Evolutionary conservation across 1,140 invertebrate genomes (phyloP).

Genomic region (Fragariocoptes setiger): DNA sequence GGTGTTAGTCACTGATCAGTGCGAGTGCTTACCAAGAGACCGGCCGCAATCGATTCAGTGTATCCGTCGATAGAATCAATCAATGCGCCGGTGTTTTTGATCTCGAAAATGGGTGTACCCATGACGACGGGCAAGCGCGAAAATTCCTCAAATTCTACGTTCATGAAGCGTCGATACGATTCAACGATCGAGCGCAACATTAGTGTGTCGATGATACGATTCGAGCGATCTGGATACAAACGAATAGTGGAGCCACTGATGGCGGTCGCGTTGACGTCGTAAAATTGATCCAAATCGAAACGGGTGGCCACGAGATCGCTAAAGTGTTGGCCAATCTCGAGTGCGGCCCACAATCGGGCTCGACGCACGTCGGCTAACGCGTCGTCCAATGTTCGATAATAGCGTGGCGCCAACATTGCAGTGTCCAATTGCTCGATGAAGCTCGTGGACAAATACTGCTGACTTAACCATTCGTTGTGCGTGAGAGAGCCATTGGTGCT

Average conservation of each 20-base stretch:
- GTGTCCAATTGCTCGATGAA: too few species aligned
- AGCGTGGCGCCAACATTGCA: neutral
- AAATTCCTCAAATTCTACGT: neutral
- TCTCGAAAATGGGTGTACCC: neutral
- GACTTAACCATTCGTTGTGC: neutral
- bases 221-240: neutral
- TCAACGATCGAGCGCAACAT: neutral
- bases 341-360: constrained; percentile 1
- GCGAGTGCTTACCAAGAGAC: too few species aligned
- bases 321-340: constrained; percentile 7
- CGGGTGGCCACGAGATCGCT: constrained; percentile 4
- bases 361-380: neutral
- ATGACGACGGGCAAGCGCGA: neutral
- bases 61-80: neutral
- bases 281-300: neutral
- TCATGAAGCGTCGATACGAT: neutral
- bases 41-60: neutral
- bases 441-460: neutral
- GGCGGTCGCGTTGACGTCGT: neutral
- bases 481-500: neutral
- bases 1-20: too few species aligned
- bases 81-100: neutral
- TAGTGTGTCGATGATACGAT: neutral
- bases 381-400: neutral
- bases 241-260: neutral